Percentiles rank a stretch among this genome's conserved stretches.
Conservation (phyloP, 2,888 invertebrate species). For the Melanostoma scalare region DNA sequence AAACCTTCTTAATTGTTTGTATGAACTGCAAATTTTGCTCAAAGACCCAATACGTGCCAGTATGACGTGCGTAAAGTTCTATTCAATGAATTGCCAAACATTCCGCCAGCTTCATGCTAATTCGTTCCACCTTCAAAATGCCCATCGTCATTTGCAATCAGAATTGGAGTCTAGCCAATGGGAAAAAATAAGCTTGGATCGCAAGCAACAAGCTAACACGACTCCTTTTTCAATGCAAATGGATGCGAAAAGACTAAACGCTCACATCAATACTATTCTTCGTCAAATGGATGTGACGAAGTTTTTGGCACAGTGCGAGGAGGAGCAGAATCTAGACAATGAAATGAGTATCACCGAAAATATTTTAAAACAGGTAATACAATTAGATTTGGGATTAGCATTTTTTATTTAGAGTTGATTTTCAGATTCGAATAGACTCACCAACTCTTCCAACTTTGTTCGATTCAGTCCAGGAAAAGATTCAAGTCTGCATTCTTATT, state of each 20-base stretch:
- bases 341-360: slow-evolving; percentile 75
- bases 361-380: slow-evolving; percentile 77
- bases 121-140: slow-evolving; percentile 84
- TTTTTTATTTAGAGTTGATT: not conserved
- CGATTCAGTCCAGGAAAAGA: slow-evolving; percentile 87
- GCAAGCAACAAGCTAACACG: slow-evolving; percentile 76
- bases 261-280: slow-evolving; percentile 89
- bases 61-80: slow-evolving; percentile 90
- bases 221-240: slow-evolving; percentile 86
- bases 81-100: slow-evolving; percentile 84
- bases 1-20: slow-evolving; percentile 87
- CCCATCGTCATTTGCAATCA: slow-evolving; percentile 86
- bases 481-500: slow-evolving; percentile 87
- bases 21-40: slow-evolving; percentile 88
- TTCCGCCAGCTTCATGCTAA: slow-evolving; percentile 84
- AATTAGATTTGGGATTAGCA: not conserved
- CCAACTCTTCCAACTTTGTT: slow-evolving; percentile 87
- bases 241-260: slow-evolving; percentile 88
- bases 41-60: slow-evolving; percentile 89
- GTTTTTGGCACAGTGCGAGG: slow-evolving; percentile 86
- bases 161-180: slow-evolving; percentile 84
- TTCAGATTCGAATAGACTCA: slow-evolving; percentile 77
- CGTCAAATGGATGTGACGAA: slow-evolving; percentile 92
- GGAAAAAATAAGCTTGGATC: slow-evolving; percentile 82
- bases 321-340: slow-evolving; percentile 59